Conservation (phyloP, 2,797 vertebrate genomes). For the Leptoclinus maculatus region DNA sequence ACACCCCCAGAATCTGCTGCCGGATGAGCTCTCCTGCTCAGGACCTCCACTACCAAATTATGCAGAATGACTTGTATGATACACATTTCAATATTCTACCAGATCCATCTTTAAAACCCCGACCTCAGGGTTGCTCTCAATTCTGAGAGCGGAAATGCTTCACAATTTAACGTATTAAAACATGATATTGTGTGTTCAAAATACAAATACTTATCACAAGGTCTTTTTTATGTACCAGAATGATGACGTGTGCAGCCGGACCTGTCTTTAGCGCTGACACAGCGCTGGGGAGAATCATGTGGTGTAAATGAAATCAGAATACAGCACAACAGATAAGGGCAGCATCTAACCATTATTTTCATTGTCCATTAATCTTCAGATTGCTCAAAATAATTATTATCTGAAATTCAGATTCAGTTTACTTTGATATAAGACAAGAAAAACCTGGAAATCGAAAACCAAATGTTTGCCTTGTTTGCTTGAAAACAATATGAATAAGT, state of each 20-base stretch:
- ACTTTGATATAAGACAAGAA: neutral
- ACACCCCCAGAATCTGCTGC: slow-evolving; percentile 64
- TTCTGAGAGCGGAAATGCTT: neutral
- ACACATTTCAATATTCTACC: slow-evolving; percentile 44
- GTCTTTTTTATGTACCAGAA: neutral
- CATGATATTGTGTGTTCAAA: neutral
- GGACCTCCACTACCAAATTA: slow-evolving; percentile 56
- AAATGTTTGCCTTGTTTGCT: neutral
- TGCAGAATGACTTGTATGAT: slow-evolving; percentile 52
- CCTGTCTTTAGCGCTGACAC: too few relatives aligned
- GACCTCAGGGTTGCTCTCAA: neutral
- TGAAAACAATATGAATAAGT: neutral
- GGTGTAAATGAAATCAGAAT: too few relatives aligned
- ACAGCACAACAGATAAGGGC: too few relatives aligned
- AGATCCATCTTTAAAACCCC: slow-evolving; percentile 41
- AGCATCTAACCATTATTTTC: neutral
- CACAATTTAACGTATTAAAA: neutral
- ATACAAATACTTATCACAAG: neutral
- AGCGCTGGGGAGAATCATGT: too few relatives aligned
- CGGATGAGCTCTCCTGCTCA: slow-evolving; percentile 62
- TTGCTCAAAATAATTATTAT: neutral
- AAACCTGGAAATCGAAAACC: neutral
- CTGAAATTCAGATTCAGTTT: neutral
- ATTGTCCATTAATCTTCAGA: neutral
- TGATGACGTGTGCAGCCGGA: too few relatives aligned